phyloP scores from a whole-genome alignment of 2,888 invertebrate genomes.

The Sycophila texana region DNA sequence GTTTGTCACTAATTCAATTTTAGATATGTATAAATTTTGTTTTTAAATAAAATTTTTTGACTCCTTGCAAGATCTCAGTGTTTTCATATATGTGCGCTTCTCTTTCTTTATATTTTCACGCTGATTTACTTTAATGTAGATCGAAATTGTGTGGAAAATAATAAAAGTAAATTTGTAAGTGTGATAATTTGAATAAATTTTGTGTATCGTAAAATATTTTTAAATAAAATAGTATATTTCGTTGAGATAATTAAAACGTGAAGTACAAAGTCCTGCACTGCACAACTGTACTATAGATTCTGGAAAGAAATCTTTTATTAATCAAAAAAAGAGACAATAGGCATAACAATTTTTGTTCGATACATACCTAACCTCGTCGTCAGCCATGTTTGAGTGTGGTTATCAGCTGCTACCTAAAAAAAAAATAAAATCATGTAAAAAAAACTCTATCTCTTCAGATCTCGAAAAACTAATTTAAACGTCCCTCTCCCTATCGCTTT shows the following conservation, averaged over 20 bases:
- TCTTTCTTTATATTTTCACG: background rate
- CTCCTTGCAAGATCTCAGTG: too few species aligned
- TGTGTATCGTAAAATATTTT: too few species aligned
- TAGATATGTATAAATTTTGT: background rate
- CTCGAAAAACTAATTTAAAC: too few species aligned
- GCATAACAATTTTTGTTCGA: conserved; percentile 1
- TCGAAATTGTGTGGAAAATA: background rate
- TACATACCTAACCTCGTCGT: conserved; percentile 95
- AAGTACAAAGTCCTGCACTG: too few species aligned
- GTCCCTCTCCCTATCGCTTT: too few species aligned
- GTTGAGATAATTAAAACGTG: background rate
- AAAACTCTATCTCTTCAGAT: background rate
- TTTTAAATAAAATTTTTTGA: too few species aligned
- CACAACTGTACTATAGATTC: too few species aligned
- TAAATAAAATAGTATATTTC: too few species aligned
- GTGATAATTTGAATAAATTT: background rate
- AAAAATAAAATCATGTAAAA: background rate
- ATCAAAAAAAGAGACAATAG: too few species aligned
- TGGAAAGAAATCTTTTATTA: conserved; percentile 12
- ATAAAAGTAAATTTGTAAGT: background rate
- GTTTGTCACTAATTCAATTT: too few species aligned
- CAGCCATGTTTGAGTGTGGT: conserved; percentile 86
- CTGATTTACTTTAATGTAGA: background rate
- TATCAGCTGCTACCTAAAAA: conserved; percentile 80
- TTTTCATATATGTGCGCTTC: too few species aligned